Base-by-base conservation (phyloP, 2,888 invertebrate species). In the Dascillus cervinus region DNA sequence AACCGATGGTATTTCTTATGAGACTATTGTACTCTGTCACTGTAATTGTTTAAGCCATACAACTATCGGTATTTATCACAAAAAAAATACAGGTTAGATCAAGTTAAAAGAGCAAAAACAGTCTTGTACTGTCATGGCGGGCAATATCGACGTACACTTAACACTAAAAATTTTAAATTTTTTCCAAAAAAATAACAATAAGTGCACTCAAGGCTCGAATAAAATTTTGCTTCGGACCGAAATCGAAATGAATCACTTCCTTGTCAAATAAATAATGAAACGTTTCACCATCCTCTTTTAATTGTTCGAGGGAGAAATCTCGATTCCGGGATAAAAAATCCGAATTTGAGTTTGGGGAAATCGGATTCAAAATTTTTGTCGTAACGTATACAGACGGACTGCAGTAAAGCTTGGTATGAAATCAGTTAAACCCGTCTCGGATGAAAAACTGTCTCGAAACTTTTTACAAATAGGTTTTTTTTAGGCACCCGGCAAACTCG, bases 381-480 rank as follows among this genome's bases (percentile, higher is more conserved):
- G 9, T 9, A 11, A 26, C 24, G 38, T 52, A 47, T 46, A 47
- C 46, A 39, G 44, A 40, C 34, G 32, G 32, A 30, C 26, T 37
- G 37, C 20, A 31, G 10, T 26, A n/a, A n/a, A 47, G 44, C 46
- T 47, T 49, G 52, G 49, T 54, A 57, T 56, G 54, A 56, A 58
- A 59, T 57, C 55, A 47, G 54, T 56, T 55, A 56, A 55, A 57
- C 54, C 55, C 55, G 57, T 51, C 48, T 45, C 39, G 39, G 46
- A 55, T 54, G 58, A 60, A 62, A 60, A 60, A 62, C 58, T 55
- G 59, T 56, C 58, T 56, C 47, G 53, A 52, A 45, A 47, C 52
- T 54, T 62, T 61, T 61, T 60, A 55, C 49, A 48, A 50, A 49
- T 47, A 48, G 41, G 45, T 59, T 59, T 62, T n/a, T n/a, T 58